These are phyloP conservation scores for Heliconius sara DNA, from an alignment of 2,888 invertebrate species.

Conservation along the genomic window DNA sequence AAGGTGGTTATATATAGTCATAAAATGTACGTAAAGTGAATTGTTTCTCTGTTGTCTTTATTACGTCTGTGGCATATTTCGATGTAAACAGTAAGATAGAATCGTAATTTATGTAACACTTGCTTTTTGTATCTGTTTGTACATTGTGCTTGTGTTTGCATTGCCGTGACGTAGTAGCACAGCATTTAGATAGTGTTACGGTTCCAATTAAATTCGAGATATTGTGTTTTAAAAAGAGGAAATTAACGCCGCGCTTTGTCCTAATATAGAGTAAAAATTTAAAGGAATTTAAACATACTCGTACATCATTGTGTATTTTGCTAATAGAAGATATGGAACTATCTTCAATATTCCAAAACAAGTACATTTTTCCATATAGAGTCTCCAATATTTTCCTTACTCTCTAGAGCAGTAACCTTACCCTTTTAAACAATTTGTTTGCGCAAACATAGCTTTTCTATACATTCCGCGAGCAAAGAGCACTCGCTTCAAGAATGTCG, in stretches of 20 bases:
- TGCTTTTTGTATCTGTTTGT: neutral
- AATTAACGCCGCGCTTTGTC: neutral
- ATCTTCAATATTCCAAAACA: neutral
- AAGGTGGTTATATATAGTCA: neutral
- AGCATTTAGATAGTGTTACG: too few species aligned
- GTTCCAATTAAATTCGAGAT: neutral
- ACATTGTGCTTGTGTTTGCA: too few species aligned
- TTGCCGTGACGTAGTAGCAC: too few species aligned
- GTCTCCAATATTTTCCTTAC: neutral
- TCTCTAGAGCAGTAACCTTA: neutral
- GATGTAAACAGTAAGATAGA: neutral
- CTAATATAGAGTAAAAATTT: neutral
- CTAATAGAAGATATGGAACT: neutral
- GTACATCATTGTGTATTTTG: neutral
- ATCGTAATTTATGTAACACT: neutral
- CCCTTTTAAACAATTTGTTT: slow-evolving; percentile 26
- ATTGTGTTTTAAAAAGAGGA: neutral
- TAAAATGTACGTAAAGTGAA: slow-evolving; percentile 2
- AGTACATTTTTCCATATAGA: neutral
- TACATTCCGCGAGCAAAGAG: slow-evolving; percentile 11
- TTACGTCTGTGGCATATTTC: neutral
- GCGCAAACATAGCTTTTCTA: slow-evolving; percentile 11
- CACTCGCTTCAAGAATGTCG: slow-evolving; percentile 6
- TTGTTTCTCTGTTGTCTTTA: neutral
- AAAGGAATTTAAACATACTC: neutral